These are phyloP conservation scores for Capitulum mitella DNA, from an alignment of 2,888 invertebrate genomes.

Conservation along the genomic window DNA sequence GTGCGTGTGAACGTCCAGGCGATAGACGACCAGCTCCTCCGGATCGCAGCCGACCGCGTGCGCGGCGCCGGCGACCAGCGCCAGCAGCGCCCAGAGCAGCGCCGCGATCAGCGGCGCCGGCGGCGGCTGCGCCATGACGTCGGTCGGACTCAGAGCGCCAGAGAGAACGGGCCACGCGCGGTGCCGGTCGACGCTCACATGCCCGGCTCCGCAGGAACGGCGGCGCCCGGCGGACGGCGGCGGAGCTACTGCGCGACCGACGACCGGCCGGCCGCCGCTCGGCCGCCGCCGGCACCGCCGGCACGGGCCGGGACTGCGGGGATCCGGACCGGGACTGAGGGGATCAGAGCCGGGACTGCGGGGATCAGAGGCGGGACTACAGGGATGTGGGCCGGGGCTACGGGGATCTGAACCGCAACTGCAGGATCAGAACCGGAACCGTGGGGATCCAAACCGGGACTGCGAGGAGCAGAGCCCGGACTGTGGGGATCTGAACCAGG, in stretches of 20 bases:
- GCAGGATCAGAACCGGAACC: no score
- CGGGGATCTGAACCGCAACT: no score
- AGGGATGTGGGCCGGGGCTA: no score
- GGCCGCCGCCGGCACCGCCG: no score
- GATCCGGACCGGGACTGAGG: no score
- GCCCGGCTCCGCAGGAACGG: background rate
- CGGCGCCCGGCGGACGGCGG: background rate
- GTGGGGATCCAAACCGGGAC: no score
- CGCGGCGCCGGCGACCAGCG: background rate
- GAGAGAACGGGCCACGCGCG: background rate
- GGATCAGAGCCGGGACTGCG: no score
- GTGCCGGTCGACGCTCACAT: background rate
- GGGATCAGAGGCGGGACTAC: no score
- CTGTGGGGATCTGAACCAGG: no score
- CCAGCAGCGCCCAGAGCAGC: background rate
- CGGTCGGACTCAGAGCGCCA: background rate
- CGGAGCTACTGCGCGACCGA: background rate
- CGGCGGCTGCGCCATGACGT: background rate
- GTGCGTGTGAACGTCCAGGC: slow-evolving; percentile 43
- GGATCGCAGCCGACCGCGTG: slow-evolving; percentile 19
- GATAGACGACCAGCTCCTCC: slow-evolving; percentile 41
- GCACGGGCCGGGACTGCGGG: no score
- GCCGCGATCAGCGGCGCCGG: background rate
- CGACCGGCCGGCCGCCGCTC: background rate
- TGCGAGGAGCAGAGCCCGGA: no score